Base-by-base conservation (phyloP, 2,113 vertebrate species). In the Panthera leo region DNA sequence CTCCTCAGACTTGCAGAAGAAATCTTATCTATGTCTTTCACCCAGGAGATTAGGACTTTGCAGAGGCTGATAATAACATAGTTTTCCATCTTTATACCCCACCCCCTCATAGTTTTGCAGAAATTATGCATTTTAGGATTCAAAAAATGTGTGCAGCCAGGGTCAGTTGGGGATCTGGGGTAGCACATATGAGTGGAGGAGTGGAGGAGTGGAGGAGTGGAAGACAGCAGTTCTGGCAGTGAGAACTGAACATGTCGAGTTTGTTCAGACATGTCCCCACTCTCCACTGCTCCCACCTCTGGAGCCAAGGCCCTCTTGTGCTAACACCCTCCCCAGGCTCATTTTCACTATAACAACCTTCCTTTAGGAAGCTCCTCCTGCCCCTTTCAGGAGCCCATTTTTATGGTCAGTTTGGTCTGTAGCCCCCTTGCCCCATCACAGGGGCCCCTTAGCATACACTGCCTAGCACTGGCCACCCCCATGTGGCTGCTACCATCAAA, bases 381-480 rank as follows among this genome's bases (percentile, higher is more conserved):
- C 5, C 34, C 21, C 51, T 8, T 42, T 3, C 42, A 23, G 21
- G 58, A 53, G 23, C 4, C 10, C 51, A 39, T 58, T 58, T 39
- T 70, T 19, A 42, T 23, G 18, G 13, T 36, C 65, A 70, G 12
- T 29, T 39, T 39, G 36, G 58, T 75, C 11, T 45, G 18, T 16
- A 18, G 39, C 4, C 16, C 6, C 55, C 48, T n/a, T 80, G 12
- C 25, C 63, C 73, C 36, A 29, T 27, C 18, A 7, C n/a, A 31
- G 34, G 42, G 61, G 70, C n/a, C 34, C 65, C 51, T 45, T 25
- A 14, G 21, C 36, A 48, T 15, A 36, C 12, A 78, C 68, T 61
- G 34, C 45, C 13, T 11, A 18, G 11, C 0, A 0, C 65, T 18
- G 23, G 45, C 34, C 0, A 0, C 36, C n/a, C 70, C 6, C 3